A percentile compares a stretch with the other conserved stretches of the same genome.
Evolutionary conservation across 2,113 vertebrate species (phyloP).

Genomic region (Melanotaenia duboulayi): DNA sequence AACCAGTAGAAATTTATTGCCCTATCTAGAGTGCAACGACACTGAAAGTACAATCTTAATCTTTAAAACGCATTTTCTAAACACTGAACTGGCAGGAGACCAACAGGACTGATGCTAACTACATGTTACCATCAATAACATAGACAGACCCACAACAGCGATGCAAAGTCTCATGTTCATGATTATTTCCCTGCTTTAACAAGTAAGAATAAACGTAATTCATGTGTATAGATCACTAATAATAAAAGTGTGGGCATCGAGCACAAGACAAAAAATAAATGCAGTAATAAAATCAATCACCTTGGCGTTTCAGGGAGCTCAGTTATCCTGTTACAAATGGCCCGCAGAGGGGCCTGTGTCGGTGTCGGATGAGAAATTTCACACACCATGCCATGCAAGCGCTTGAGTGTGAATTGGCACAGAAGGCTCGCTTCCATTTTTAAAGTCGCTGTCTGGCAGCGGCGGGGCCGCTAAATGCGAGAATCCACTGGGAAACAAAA

Average conservation of each 20-base stretch:
- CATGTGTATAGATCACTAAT: background rate
- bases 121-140: background rate
- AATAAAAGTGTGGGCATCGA: background rate
- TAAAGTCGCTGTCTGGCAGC: conserved; percentile 28
- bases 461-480: conserved; percentile 6
- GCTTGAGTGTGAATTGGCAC: conserved; percentile 42
- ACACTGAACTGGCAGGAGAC: conserved; percentile 22
- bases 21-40: background rate
- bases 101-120: conserved; percentile 5
- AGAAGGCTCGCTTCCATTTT: conserved; percentile 41
- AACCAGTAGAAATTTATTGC: background rate
- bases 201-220: background rate
- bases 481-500: conserved; percentile 22
- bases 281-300: conserved; percentile 53
- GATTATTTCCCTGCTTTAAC: background rate
- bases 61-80: background rate
- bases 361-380: conserved; percentile 58
- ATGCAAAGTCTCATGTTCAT: background rate
- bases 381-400: conserved; percentile 34
- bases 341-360: conserved; percentile 56
- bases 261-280: background rate
- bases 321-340: conserved; percentile 61
- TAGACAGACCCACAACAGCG: background rate
- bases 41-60: background rate
- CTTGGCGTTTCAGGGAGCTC: conserved; percentile 48